These are phyloP conservation scores for Azemiops feae DNA, from an alignment of 2,113 vertebrate genomes.

Conservation along the genomic window DNA sequence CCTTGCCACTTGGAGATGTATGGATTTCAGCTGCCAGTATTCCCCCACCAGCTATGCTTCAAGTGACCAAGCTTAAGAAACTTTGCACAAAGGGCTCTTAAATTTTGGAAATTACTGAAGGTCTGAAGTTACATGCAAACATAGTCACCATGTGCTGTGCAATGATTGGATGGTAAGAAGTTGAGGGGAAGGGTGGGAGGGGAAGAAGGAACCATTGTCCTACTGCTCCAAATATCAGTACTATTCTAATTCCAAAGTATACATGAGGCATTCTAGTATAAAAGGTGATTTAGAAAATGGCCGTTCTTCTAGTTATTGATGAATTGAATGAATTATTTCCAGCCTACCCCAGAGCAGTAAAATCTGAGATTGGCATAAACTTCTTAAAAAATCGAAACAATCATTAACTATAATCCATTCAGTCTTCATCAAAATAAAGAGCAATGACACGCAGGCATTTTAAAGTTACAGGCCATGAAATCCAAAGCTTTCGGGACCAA, in stretches of 20 bases:
- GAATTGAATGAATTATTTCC: neutral
- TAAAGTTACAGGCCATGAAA: neutral
- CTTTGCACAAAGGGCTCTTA: too few species aligned
- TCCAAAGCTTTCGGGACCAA: neutral
- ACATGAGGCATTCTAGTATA: neutral
- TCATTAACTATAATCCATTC: neutral
- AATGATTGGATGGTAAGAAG: neutral
- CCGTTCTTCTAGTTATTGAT: neutral
- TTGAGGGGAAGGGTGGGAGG: neutral
- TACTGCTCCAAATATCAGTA: neutral
- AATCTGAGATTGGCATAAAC: neutral
- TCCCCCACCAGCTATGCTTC: too few species aligned
- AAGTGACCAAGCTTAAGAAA: too few species aligned
- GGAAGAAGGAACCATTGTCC: neutral
- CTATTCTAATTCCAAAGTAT: neutral
- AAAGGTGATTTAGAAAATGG: neutral
- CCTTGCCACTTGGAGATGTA: too few species aligned
- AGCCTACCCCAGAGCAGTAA: neutral
- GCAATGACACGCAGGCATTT: neutral
- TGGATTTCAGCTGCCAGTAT: too few species aligned
- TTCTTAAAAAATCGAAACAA: neutral
- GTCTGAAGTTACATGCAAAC: neutral
- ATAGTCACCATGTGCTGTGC: neutral
- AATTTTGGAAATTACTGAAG: neutral
- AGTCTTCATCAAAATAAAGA: neutral